These are phyloP conservation scores for Sapajus apella DNA, from an alignment of 2,113 vertebrate species.

Conservation along the genomic window DNA sequence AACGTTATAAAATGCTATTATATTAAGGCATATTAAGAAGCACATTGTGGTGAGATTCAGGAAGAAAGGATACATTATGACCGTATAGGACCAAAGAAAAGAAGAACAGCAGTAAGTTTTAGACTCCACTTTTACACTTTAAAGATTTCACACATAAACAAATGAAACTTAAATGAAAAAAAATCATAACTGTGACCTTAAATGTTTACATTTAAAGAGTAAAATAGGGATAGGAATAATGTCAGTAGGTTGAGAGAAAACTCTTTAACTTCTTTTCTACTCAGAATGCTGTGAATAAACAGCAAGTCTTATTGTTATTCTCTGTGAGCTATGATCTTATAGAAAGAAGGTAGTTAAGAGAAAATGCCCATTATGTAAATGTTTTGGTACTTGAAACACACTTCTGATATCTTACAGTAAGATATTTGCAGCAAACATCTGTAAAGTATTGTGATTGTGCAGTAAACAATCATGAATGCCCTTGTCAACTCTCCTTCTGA, in stretches of 20 bases:
- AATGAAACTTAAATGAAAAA: background rate
- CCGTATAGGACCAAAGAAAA: background rate
- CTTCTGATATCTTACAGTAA: background rate
- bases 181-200: background rate
- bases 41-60: background rate
- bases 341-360: background rate
- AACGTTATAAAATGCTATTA: background rate
- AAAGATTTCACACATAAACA: background rate
- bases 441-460: background rate
- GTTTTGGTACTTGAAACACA: background rate
- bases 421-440: background rate
- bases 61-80: background rate
- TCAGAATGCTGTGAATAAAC: background rate
- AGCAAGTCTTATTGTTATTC: background rate
- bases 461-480: background rate
- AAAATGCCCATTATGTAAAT: background rate
- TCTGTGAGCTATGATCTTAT: background rate
- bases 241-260: background rate
- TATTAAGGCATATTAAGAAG: background rate
- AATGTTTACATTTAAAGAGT: background rate
- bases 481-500: background rate
- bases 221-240: background rate
- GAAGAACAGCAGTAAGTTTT: background rate
- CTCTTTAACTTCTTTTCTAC: background rate
- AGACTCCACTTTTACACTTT: background rate